Percentiles rank a stretch among this genome's conserved stretches.
Evolutionary conservation across 2,113 vertebrate genomes (phyloP).

Genomic region (Melanostigma gelatinosum): DNA sequence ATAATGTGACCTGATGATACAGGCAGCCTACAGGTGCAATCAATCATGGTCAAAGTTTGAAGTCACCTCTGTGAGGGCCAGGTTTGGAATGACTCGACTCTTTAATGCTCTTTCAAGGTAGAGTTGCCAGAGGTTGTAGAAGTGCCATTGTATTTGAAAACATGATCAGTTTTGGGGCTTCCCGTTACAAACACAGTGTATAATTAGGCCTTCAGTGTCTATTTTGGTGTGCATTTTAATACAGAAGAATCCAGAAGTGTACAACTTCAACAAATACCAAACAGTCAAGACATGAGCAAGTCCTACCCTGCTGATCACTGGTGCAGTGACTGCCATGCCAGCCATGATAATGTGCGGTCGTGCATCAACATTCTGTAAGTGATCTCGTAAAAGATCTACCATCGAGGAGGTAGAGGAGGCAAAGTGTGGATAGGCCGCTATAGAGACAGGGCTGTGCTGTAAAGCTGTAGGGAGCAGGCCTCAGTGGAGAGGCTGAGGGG

Average conservation of each 20-base stretch:
- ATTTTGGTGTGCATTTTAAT: background rate
- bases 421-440: background rate
- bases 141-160: background rate
- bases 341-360: slow-evolving; percentile 10
- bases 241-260: background rate
- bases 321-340: slow-evolving; percentile 6
- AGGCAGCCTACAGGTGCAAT: background rate
- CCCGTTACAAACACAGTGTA: background rate
- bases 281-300: background rate
- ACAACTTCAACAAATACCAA: background rate
- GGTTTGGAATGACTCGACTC: background rate
- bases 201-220: background rate
- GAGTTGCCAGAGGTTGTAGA: too few species aligned
- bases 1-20: background rate
- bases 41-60: too few species aligned
- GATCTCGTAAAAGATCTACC: background rate
- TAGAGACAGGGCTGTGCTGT: background rate
- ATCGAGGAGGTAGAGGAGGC: background rate
- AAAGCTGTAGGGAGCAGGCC: slow-evolving; percentile 26
- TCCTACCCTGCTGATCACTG: background rate
- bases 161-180: background rate
- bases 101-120: too few species aligned
- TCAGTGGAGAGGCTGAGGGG: background rate
- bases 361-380: slow-evolving; percentile 11
- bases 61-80: background rate